Evolutionary conservation across 1,140 invertebrate species (phyloP).

Genomic region (Oryzaephilus surinamensis): DNA sequence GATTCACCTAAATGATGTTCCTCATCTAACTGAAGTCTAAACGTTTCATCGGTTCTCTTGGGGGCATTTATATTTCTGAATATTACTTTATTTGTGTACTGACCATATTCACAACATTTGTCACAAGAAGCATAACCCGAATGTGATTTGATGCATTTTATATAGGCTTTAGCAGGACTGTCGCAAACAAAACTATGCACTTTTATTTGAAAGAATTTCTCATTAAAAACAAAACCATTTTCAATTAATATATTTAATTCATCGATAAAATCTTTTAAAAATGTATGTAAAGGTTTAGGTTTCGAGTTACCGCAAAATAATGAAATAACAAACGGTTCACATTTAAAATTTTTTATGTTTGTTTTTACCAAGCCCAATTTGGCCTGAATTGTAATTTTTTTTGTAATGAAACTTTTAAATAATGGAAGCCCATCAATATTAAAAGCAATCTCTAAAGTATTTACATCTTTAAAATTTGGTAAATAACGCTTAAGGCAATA

Average conservation of each 20-base stretch:
- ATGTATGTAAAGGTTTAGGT: slow-evolving; percentile 9
- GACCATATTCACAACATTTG: slow-evolving; percentile 5
- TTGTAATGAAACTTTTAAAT: slow-evolving; percentile 9
- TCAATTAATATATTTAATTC: slow-evolving; percentile 6
- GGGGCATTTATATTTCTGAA: too few relatives aligned
- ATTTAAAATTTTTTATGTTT: slow-evolving; percentile 10
- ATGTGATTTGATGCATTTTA: slow-evolving; percentile 9
- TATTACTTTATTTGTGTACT: slow-evolving; percentile 1
- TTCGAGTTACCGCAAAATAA: slow-evolving; percentile 14
- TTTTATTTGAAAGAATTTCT: slow-evolving; percentile 7
- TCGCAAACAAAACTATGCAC: slow-evolving; percentile 14
- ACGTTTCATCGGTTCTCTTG: too few relatives aligned
- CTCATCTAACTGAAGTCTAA: too few relatives aligned
- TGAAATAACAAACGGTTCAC: slow-evolving; percentile 12
- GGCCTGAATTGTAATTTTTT: slow-evolving; percentile 11
- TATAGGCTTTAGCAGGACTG: slow-evolving; percentile 10
- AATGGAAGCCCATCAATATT: slow-evolving; percentile 16
- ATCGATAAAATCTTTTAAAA: slow-evolving; percentile 12
- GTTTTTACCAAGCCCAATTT: slow-evolving; percentile 11
- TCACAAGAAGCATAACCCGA: slow-evolving; percentile 9
- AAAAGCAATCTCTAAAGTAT: slow-evolving; percentile 3
- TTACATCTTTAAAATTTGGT: background rate
- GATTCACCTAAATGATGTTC: too few relatives aligned
- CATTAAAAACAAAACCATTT: slow-evolving; percentile 9
- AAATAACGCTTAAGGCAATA: background rate